A percentile compares a stretch with the other conserved stretches of the same genome.
Evolutionary conservation across 1,140 invertebrate genomes (phyloP).

Genomic region (Triops cancriformis): DNA sequence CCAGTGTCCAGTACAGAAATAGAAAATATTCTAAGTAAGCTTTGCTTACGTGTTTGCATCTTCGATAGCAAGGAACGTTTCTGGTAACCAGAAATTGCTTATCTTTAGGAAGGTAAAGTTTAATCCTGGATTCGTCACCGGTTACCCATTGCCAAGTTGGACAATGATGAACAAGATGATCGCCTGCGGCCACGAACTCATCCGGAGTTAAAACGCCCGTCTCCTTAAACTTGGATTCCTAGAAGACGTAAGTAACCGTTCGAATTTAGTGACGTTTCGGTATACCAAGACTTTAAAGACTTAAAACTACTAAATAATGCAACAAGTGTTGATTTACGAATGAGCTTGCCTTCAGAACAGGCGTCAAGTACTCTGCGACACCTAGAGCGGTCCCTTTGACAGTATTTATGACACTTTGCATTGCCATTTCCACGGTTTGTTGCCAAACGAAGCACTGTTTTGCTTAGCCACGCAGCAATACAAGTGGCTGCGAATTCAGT

Average conservation of each 20-base stretch:
- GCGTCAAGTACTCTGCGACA: slow-evolving; percentile 92
- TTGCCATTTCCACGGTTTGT: slow-evolving; percentile 40
- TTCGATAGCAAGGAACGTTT: slow-evolving; percentile 88
- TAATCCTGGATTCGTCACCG: slow-evolving; percentile 75
- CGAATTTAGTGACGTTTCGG: background rate
- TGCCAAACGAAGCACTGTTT: background rate
- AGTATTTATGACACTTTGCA: slow-evolving; percentile 92
- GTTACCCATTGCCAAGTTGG: slow-evolving; percentile 98
- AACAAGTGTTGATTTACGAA: no score
- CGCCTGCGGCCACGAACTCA: slow-evolving; percentile 94
- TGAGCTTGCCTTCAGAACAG: slow-evolving; percentile 74
- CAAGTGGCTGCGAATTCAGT: no score
- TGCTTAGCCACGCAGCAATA: background rate
- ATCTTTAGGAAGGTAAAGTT: slow-evolving; percentile 81
- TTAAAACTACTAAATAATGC: no score
- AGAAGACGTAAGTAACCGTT: slow-evolving; percentile 32
- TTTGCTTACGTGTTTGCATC: slow-evolving; percentile 82
- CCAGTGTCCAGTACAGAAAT: no score
- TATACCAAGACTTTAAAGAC: slow-evolving; percentile 20
- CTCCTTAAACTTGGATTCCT: slow-evolving; percentile 98
- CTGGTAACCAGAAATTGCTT: slow-evolving; percentile 97
- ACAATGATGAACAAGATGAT: slow-evolving; percentile 97
- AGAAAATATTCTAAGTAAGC: slow-evolving; percentile 30
- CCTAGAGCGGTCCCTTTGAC: slow-evolving; percentile 90
- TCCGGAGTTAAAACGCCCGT: slow-evolving; percentile 95